phyloP scores from a whole-genome alignment of 2,888 invertebrate species.

The Adineta ricciae region DNA sequence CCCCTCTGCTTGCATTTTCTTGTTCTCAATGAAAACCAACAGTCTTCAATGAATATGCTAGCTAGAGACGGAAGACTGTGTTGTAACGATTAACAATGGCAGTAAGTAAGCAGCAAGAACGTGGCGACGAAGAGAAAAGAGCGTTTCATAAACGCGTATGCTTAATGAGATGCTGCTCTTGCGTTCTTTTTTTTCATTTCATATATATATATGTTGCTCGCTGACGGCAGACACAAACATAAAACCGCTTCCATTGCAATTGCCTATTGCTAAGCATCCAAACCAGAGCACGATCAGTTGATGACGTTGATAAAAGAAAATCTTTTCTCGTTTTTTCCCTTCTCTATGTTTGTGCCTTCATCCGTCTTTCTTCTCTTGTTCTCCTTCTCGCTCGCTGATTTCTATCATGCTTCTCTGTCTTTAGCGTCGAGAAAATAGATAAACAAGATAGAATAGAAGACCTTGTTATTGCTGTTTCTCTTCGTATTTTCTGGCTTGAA shows the following conservation, averaged over 20 bases:
- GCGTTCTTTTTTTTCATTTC: not conserved
- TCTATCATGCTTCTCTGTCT: not conserved
- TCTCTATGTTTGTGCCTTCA: not conserved
- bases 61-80: not conserved
- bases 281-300: not conserved
- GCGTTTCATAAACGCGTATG: not conserved
- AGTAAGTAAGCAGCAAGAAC: not conserved
- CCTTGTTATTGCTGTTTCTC: not conserved
- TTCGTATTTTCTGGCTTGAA: not conserved
- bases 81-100: not conserved
- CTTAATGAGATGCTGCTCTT: conserved; percentile 5
- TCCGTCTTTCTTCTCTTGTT: not conserved
- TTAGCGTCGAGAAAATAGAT: not conserved
- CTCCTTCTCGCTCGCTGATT: not conserved
- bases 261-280: not conserved
- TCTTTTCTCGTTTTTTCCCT: not conserved
- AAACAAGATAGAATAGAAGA: not conserved
- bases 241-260: not conserved
- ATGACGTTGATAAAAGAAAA: not conserved
- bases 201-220: not conserved
- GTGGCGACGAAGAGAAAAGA: not conserved
- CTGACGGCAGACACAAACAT: not conserved
- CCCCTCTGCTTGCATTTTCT: not conserved
- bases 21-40: not conserved
- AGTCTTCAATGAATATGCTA: not conserved